These are phyloP conservation scores for Fissipunctia ypsillon DNA, from an alignment of 2,888 invertebrate species.

Conservation along the genomic window DNA sequence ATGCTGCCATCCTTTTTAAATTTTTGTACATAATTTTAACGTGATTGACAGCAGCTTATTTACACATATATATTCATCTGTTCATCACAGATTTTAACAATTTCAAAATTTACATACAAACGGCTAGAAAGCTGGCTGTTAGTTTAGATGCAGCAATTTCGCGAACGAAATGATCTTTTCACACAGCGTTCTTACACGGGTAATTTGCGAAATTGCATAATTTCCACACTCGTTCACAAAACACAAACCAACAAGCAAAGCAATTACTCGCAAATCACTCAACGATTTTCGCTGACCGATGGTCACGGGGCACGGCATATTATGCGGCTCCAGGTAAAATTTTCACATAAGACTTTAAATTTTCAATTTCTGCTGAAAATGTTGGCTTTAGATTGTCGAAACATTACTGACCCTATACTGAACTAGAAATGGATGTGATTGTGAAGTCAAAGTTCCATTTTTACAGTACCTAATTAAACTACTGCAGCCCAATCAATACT, in stretches of 20 bases:
- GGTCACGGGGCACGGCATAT: slow-evolving; percentile 3
- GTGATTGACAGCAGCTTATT: not conserved
- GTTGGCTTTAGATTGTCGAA: not conserved
- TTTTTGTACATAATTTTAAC: no score
- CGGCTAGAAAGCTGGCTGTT: slow-evolving; percentile 25
- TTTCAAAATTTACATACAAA: slow-evolving; percentile 21
- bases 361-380: not conserved
- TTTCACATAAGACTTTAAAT: not conserved
- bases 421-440: not conserved
- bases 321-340: not conserved
- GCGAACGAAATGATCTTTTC: slow-evolving; percentile 27
- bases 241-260: slow-evolving; percentile 9
- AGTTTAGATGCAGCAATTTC: slow-evolving; percentile 25
- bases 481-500: no score
- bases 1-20: no score
- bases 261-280: slow-evolving; percentile 28
- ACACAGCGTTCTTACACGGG: slow-evolving; percentile 24
- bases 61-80: not conserved
- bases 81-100: not conserved
- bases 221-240: slow-evolving; percentile 3
- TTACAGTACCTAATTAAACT: not conserved
- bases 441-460: not conserved
- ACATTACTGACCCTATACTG: no score
- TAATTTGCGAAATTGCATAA: slow-evolving; percentile 51
- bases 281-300: not conserved